Percentiles rank a stretch among this genome's conserved stretches.
These are phyloP conservation scores for Gymnothorax reevesii DNA, from an alignment of 2,797 vertebrate species.

Conservation along the genomic window DNA sequence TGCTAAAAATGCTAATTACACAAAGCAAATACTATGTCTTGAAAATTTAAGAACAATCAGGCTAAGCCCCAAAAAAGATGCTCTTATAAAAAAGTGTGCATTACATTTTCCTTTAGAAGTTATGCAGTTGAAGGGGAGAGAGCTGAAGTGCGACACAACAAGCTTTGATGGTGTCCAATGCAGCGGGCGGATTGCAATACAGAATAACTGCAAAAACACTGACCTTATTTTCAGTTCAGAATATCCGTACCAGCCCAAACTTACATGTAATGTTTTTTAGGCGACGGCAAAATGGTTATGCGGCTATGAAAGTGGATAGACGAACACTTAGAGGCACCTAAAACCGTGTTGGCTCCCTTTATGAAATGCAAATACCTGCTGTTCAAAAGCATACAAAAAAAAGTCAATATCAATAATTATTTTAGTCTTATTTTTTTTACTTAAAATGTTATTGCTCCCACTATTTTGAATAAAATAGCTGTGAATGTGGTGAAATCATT, in stretches of 20 bases:
- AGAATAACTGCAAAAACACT: not conserved
- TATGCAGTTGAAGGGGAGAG: not conserved
- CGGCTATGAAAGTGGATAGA: not conserved
- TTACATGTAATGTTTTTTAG: not conserved
- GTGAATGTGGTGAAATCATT: too few species aligned
- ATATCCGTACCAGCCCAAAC: not conserved
- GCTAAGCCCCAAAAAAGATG: too few species aligned
- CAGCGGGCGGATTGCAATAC: not conserved
- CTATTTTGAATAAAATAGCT: too few species aligned
- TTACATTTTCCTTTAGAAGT: conserved; percentile 1
- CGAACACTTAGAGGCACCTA: not conserved
- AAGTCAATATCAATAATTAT: too few species aligned
- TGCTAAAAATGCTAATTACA: too few species aligned
- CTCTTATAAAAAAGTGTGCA: too few species aligned
- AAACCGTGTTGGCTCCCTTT: not conserved
- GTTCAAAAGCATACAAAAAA: too few species aligned
- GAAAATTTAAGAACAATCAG: too few species aligned
- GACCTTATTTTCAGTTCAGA: not conserved
- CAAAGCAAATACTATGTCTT: too few species aligned
- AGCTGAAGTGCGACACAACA: not conserved
- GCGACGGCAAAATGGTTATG: too few species aligned
- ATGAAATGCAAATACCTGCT: not conserved
- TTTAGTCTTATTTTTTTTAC: too few species aligned
- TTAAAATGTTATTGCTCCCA: too few species aligned
- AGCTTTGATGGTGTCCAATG: not conserved